Conservation (phyloP, 2,113 vertebrate genomes). For the Tonatia bakeri region DNA sequence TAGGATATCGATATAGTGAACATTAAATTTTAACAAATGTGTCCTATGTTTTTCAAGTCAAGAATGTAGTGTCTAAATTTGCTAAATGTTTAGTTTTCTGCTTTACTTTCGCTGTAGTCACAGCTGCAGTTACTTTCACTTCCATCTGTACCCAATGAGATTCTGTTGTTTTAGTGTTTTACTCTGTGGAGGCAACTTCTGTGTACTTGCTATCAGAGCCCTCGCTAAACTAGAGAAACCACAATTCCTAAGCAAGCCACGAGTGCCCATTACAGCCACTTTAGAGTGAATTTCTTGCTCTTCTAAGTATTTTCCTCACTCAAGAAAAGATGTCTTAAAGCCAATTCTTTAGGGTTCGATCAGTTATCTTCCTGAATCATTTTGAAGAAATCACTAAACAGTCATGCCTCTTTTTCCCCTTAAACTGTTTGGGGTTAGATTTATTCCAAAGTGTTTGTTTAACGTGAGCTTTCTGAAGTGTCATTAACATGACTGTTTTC, state of each 20-base stretch:
- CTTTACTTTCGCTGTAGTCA: not conserved
- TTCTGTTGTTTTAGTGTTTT: not conserved
- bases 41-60: not conserved
- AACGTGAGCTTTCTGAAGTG: conserved; percentile 27
- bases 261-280: not conserved
- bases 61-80: not conserved
- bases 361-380: not conserved
- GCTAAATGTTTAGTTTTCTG: not conserved
- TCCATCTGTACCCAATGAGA: not conserved
- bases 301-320: conserved; percentile 6
- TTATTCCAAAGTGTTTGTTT: conserved; percentile 34
- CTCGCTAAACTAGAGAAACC: not conserved
- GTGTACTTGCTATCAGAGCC: not conserved
- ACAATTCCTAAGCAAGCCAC: not conserved
- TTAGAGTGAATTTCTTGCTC: not conserved
- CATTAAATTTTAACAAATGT: not conserved
- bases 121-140: not conserved
- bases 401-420: not conserved
- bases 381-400: conserved; percentile 9
- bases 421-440: conserved; percentile 22
- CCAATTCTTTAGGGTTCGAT: not conserved
- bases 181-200: not conserved
- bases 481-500: conserved; percentile 27
- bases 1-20: not conserved
- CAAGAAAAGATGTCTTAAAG: not conserved